phyloP scores from a whole-genome alignment of 2,888 invertebrate species.

The Drosophila sordidapex region DNA sequence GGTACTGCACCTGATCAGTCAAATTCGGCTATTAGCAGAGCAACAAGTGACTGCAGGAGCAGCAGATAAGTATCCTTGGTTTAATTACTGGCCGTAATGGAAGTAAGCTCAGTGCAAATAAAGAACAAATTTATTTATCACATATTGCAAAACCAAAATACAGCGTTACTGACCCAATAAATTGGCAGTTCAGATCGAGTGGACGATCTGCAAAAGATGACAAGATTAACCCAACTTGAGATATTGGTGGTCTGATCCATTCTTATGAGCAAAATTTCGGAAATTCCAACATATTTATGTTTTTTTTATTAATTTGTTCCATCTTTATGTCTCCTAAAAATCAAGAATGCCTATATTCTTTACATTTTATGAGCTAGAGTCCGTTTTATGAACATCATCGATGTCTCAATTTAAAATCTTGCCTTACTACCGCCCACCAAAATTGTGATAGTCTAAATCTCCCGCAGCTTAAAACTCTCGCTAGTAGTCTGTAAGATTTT shows the following conservation, averaged over 20 bases:
- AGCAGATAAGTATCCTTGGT: not conserved
- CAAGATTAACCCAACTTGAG: not conserved
- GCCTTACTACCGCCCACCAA: not conserved
- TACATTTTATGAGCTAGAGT: not conserved
- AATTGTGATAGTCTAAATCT: not conserved
- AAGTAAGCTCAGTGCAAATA: not conserved
- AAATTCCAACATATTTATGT: not conserved
- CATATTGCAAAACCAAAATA: not conserved
- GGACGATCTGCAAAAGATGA: not conserved
- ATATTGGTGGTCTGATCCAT: not conserved
- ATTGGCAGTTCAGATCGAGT: not conserved
- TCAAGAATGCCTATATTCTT: not conserved
- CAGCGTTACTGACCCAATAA: not conserved
- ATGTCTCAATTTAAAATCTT: not conserved
- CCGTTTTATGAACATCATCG: not conserved
- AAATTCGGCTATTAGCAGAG: not conserved
- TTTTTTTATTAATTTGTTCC: not conserved
- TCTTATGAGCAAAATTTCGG: not conserved
- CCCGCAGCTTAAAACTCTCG: not conserved
- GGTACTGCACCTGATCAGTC: not conserved
- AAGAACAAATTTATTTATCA: too few relatives aligned
- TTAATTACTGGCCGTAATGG: not conserved
- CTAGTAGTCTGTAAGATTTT: not conserved
- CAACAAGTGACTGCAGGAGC: not conserved
- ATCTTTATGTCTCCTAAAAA: not conserved